Base-by-base conservation (phyloP, 2,113 vertebrate genomes). In the Megaceryle maxima region DNA sequence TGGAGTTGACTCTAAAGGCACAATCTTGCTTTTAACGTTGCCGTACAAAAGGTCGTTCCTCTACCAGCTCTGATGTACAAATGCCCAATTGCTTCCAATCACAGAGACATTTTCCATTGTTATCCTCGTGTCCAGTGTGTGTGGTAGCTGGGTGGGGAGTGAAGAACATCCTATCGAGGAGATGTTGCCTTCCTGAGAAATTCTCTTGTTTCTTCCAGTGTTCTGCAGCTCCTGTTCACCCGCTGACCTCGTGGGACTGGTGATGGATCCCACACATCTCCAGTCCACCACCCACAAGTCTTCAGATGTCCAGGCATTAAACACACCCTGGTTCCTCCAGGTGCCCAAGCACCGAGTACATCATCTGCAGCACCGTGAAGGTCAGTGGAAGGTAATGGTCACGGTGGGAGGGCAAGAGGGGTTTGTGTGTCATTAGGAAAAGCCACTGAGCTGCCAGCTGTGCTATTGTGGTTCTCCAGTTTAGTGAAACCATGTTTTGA, bases 201-300 rank as follows among this genome's bases (percentile, higher is more conserved):
- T 31, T 63, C 68, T 33, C 55, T 44, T 57, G 7, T 39, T 74
- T 75, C 51, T 66, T 66, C 29, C 46, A 10, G n/a, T 6, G 12
- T 35, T 88, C 25, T 26, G 17, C 1, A 12, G 7, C 33, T 56
- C 28, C 11, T 53, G 37, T 18, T 24, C 28, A 15, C 18, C 33
- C 8, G 1, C 11, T 11, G 4, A 17, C 51, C 57, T 72, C 7
- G 1, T 22, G 7, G 24, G 22, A n/a, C 41, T 0, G 2, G 6
- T 18, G 43, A 13, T 28, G 21, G 48, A 39, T 37, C 37, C 37
- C 37, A 37, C 37, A 37, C 37, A 37, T 37, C 37, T 37, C 37
- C 37, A 37, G 31, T 29, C 11, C 37, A 48, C 46, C 26, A 13
- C 0, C 1, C 43, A 25, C 9, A 53, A 19, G 35, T 28, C 46